These are phyloP conservation scores for Heliconius sara DNA, from an alignment of 2,888 invertebrate genomes.

Conservation along the genomic window DNA sequence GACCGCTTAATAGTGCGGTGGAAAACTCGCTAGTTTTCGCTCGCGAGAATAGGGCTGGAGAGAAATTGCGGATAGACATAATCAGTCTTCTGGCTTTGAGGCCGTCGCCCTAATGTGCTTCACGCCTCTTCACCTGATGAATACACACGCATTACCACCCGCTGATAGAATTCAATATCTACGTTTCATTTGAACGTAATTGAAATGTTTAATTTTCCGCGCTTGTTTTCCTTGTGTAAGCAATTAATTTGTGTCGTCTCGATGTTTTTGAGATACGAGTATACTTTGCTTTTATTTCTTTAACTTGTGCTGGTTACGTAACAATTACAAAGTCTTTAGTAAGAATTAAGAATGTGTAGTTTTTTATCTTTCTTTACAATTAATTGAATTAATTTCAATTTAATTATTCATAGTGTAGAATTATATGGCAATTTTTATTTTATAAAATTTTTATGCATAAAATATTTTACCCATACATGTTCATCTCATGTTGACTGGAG, in stretches of 20 bases:
- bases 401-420: too few species aligned
- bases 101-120: constrained; percentile 80
- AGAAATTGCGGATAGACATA: constrained; percentile 84
- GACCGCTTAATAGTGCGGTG: constrained; percentile 84
- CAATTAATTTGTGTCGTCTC: constrained; percentile 1
- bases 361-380: background rate
- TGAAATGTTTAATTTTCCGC: constrained; percentile 52
- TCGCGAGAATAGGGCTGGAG: constrained; percentile 82
- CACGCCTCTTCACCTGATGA: constrained; percentile 79
- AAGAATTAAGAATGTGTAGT: background rate
- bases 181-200: constrained; percentile 58
- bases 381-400: too few species aligned
- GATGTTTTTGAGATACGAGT: background rate
- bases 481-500: too few species aligned
- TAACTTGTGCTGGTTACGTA: background rate
- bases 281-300: background rate
- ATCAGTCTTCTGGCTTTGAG: constrained; percentile 85
- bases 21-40: constrained; percentile 84
- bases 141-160: constrained; percentile 69
- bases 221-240: constrained; percentile 35
- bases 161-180: constrained; percentile 62
- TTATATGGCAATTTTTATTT: too few species aligned
- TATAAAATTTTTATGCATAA: too few species aligned
- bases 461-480: too few species aligned
- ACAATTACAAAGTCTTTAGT: background rate